Percentiles rank a stretch among this genome's conserved stretches.
phyloP scores from a whole-genome alignment of 2,888 invertebrate genomes.

The Spisula subtruncata region DNA sequence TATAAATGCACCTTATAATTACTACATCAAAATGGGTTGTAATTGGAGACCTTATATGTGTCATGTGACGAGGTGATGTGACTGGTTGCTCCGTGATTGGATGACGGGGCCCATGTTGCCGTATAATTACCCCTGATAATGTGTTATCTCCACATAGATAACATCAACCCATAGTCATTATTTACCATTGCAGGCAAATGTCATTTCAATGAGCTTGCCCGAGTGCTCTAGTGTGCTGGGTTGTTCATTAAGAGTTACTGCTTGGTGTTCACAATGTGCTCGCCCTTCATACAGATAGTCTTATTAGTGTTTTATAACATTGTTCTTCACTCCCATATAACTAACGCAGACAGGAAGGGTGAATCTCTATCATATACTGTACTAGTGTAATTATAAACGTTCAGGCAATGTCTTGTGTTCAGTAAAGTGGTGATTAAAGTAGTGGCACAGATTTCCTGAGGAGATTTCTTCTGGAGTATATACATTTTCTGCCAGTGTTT shows the following conservation, averaged over 20 bases:
- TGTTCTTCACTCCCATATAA: background rate
- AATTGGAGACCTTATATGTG: background rate
- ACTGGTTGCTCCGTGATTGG: background rate
- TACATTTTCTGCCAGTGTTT: background rate
- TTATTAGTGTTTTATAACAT: constrained; percentile 3
- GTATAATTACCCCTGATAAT: constrained; percentile 35
- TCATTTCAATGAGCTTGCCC: background rate
- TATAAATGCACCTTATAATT: background rate
- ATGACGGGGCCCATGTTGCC: constrained; percentile 15
- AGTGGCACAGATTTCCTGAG: background rate
- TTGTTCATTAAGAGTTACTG: background rate
- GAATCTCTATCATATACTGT: background rate
- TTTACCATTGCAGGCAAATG: constrained; percentile 25
- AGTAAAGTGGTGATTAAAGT: background rate
- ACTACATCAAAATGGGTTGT: background rate
- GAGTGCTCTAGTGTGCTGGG: background rate
- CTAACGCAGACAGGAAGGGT: background rate
- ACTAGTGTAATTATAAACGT: background rate
- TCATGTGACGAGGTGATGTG: constrained; percentile 6
- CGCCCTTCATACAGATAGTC: background rate
- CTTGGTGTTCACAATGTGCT: background rate
- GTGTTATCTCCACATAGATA: constrained; percentile 33
- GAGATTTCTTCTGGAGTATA: background rate
- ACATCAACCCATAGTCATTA: constrained; percentile 31
- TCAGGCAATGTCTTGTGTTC: background rate